These are phyloP conservation scores for Tipula unca DNA, from an alignment of 2,888 invertebrate genomes.

Conservation along the genomic window DNA sequence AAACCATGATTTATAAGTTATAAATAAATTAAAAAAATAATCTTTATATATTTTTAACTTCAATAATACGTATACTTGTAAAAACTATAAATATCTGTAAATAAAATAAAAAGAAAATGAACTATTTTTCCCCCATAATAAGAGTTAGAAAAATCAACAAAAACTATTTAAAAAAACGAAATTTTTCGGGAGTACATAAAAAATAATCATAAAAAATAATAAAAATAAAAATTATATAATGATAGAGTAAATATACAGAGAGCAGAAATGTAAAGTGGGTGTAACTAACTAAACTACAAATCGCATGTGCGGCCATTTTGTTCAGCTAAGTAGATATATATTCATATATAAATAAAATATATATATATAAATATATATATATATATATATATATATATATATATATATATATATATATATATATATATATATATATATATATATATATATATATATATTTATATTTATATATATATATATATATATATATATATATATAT, in stretches of 20 bases:
- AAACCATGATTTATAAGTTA: neutral
- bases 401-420: too few relatives aligned
- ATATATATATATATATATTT: neutral
- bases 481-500: too few relatives aligned
- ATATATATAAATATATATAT: neutral
- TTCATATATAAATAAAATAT: too few relatives aligned
- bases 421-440: neutral
- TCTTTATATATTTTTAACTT: neutral
- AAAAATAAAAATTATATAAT: constrained; percentile 8
- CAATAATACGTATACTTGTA: constrained; percentile 14
- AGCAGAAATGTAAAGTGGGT: neutral
- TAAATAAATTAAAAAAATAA: neutral
- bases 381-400: too few relatives aligned
- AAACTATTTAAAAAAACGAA: constrained; percentile 3
- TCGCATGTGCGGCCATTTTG: neutral
- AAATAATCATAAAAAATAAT: neutral
- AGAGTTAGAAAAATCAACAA: neutral
- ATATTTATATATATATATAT: neutral
- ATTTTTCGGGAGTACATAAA: constrained; percentile 2
- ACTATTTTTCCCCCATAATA: constrained; percentile 9
- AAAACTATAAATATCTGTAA: constrained; percentile 14
- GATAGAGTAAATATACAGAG: neutral
- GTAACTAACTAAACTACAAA: neutral
- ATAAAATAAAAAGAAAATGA: constrained; percentile 8
- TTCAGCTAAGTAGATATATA: neutral